These are phyloP conservation scores for Drosophila sechellia DNA, from an alignment of 1,140 invertebrate genomes.

Conservation along the genomic window DNA sequence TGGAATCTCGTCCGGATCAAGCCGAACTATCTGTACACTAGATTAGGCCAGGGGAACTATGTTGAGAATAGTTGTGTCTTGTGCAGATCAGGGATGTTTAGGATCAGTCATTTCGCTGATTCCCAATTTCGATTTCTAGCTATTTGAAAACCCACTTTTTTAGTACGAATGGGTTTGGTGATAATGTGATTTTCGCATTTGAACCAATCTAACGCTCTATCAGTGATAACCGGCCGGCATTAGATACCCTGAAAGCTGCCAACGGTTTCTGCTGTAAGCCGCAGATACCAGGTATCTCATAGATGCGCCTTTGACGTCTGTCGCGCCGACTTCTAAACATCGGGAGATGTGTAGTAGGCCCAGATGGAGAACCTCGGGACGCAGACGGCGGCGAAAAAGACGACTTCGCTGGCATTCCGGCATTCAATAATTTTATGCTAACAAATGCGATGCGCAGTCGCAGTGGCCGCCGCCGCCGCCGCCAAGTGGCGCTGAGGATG, in stretches of 20 bases:
- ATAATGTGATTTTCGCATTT: too few relatives aligned
- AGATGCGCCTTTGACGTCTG: constrained; percentile 61
- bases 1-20: constrained; percentile 3
- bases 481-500: constrained; percentile 70
- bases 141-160: not conserved
- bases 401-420: constrained; percentile 53
- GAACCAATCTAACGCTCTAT: constrained; percentile 1
- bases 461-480: constrained; percentile 32
- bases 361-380: constrained; percentile 30
- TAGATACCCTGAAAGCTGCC: constrained; percentile 17
- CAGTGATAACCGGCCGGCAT: constrained; percentile 10
- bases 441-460: constrained; percentile 68
- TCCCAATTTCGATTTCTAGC: too few relatives aligned
- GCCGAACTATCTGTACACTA: constrained; percentile 35
- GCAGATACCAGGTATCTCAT: constrained; percentile 57
- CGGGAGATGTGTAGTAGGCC: constrained; percentile 7
- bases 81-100: not conserved
- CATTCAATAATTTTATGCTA: constrained; percentile 84
- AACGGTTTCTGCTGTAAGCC: constrained; percentile 49
- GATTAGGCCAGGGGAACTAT: not conserved
- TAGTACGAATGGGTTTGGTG: too few relatives aligned
- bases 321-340: constrained; percentile 47
- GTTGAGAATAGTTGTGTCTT: not conserved
- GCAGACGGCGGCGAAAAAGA: constrained; percentile 55
- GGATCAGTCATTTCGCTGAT: too few relatives aligned